These are phyloP conservation scores for Cryptoprocta ferox DNA, from an alignment of 2,797 vertebrate species.

Conservation along the genomic window DNA sequence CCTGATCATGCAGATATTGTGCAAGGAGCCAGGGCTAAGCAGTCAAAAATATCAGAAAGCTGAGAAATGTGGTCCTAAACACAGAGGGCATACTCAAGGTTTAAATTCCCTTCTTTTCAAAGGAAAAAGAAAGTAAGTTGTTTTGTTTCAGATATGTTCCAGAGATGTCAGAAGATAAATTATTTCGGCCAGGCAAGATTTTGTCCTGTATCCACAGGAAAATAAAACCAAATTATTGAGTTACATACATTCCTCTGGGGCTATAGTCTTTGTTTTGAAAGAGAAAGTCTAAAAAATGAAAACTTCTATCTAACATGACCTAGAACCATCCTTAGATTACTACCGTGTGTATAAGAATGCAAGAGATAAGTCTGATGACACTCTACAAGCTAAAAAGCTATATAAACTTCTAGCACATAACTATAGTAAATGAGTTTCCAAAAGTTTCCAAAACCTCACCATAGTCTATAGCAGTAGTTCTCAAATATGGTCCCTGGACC, in stretches of 20 bases:
- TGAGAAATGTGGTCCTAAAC: background rate
- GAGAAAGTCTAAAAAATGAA: background rate
- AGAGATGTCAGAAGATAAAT: conserved; percentile 35
- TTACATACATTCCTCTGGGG: background rate
- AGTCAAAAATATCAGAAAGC: background rate
- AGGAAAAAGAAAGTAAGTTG: background rate
- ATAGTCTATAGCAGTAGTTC: background rate
- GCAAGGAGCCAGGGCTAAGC: background rate
- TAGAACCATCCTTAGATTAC: background rate
- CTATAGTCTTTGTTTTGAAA: background rate
- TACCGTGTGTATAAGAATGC: background rate
- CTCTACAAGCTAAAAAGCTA: background rate
- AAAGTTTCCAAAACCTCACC: background rate
- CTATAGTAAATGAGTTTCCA: background rate
- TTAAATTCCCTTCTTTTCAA: background rate
- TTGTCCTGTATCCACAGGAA: background rate
- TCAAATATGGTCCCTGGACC: background rate
- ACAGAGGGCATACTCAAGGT: background rate
- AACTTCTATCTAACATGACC: background rate
- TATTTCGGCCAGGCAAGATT: conserved; percentile 42
- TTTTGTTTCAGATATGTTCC: conserved; percentile 2
- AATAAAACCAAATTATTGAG: conserved; percentile 38
- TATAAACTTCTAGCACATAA: background rate
- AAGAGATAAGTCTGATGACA: background rate
- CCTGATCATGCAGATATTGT: background rate